Evolutionary conservation across 2,797 vertebrate genomes (phyloP).

Genomic region (Delichon dasypus): DNA sequence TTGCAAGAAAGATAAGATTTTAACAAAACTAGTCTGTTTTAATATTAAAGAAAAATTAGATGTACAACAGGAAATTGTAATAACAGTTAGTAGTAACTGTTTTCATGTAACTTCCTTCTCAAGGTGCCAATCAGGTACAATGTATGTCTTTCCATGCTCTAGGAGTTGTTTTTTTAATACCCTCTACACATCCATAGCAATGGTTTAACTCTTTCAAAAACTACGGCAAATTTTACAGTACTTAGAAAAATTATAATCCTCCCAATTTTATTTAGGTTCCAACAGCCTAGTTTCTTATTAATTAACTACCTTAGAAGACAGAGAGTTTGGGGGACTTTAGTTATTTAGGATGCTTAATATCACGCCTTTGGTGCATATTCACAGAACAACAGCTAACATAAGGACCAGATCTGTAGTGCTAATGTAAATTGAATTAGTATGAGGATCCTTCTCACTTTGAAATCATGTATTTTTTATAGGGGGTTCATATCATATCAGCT

Average conservation of each 20-base stretch:
- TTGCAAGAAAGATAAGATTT: not conserved
- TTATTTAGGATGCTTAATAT: not conserved
- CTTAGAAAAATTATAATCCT: not conserved
- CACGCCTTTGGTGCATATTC: not conserved
- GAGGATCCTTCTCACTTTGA: not conserved
- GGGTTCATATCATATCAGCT: not conserved
- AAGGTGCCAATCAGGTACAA: not conserved
- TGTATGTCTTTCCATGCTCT: not conserved
- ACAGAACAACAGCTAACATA: not conserved
- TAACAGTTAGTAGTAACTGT: not conserved
- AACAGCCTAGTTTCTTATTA: not conserved
- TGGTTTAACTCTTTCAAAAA: not conserved
- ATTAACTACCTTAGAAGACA: not conserved
- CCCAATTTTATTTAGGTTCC: not conserved
- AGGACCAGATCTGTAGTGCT: accelerated
- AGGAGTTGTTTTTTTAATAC: not conserved
- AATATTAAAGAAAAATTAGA: not conserved
- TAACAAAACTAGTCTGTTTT: not conserved
- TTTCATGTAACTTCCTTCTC: not conserved
- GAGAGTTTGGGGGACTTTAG: not conserved
- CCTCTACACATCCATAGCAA: not conserved
- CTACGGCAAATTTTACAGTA: not conserved
- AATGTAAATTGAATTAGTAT: not conserved
- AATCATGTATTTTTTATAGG: not conserved
- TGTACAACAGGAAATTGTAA: not conserved